A percentile compares a stretch with the other conserved stretches of the same genome.
These are phyloP conservation scores for Corvus cornix DNA, from an alignment of 2,113 vertebrate species.

Conservation along the genomic window DNA sequence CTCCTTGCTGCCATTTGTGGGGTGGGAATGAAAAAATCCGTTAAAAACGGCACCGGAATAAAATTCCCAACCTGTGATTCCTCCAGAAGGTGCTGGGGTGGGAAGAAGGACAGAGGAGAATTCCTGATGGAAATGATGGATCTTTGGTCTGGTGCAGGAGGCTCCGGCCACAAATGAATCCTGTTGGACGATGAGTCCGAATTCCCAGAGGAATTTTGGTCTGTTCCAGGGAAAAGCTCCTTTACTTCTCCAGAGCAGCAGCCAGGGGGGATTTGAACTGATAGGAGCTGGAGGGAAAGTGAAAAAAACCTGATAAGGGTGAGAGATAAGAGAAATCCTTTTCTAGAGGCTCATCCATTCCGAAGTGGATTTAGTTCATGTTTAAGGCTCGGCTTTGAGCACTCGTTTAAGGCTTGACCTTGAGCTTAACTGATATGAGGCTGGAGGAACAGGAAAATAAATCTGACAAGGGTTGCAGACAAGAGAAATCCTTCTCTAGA, in stretches of 20 bases:
- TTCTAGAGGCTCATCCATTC: background rate
- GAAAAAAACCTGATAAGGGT: background rate
- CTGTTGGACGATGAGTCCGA: background rate
- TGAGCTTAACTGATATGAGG: no score
- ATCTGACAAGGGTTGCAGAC: fast-evolving
- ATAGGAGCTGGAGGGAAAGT: background rate
- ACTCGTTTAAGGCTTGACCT: no score
- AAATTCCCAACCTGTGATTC: background rate
- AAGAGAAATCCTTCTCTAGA: background rate
- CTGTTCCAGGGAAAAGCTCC: background rate
- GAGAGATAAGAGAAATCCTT: fast-evolving
- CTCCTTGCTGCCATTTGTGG: background rate
- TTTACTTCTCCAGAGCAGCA: background rate
- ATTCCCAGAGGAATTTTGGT: background rate
- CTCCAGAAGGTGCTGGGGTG: background rate
- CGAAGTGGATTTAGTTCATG: background rate
- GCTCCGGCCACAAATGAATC: background rate
- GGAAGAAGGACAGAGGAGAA: background rate
- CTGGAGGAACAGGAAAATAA: background rate
- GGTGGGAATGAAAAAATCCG: background rate
- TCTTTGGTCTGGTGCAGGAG: background rate
- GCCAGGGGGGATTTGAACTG: background rate
- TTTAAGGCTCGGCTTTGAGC: no score
- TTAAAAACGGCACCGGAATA: background rate
- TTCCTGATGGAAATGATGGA: background rate